Evolutionary conservation across 2,888 invertebrate species (phyloP), one percentile per base, ranked within the genome.

Genomic region (Nesidiocoris tenuis): DNA sequence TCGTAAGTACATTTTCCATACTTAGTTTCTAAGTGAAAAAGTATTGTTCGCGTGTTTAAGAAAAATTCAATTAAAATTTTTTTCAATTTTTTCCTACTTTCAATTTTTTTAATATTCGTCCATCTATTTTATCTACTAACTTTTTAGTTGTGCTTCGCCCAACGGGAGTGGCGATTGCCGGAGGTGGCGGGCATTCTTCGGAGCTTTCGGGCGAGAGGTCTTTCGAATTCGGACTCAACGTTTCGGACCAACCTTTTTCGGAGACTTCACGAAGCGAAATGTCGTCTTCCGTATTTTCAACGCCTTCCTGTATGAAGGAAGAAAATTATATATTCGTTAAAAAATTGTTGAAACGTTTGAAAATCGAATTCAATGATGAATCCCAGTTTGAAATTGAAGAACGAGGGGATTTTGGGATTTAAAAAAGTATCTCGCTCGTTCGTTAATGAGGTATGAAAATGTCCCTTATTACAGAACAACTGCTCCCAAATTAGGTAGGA

Each of bases 141-240:
- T 80, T 81, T 75, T 82, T 82, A 0, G 83, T 83, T 71, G 82
- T 82, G 78, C 82, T 82, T 68, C 81, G 79, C 1, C 82, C 82
- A 39, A 79, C 78, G 9, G 81, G 81, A 24, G 82, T 80, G n/a
- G 79, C 79, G 12, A 80, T 77, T 17, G 78, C 19, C 16, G 78
- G 78, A 3, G 80, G 80, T 22, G 81, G 79, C 21, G 81, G 79
- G n/a, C 78, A 78, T 61, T 81, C 81, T 76, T 81, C 81, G 0
- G 81, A 80, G 59, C 80, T 79, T 23, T 81, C 81, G 18, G 81
- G 81, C 64, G 80, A 81, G 21, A 78, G 74, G 59, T 82, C 82
- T 79, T 81, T 82, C 25, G 81, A 81, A 21, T 78, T 79, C 18
- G 81, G 80, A 57, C 81, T 80, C n/a, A 82, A 77, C 19, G 82